Base-by-base conservation (phyloP, 2,113 vertebrate genomes). In the Myrmecophaga tridactyla region DNA sequence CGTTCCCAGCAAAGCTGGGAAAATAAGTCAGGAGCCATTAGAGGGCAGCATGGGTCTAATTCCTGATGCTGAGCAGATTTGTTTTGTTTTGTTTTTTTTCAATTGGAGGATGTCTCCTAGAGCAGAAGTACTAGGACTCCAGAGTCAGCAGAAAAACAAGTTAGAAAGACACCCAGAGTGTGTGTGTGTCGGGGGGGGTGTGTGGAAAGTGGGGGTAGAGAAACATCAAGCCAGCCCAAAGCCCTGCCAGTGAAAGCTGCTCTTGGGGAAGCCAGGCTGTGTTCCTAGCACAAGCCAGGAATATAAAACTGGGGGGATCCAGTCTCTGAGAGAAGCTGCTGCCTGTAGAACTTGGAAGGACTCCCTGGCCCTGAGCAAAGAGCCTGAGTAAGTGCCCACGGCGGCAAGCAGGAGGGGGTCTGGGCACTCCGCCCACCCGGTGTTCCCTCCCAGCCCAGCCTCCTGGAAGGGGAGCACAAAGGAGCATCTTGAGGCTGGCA, bases 11-110 rank as follows among this genome's bases (percentile, higher is more conserved):
- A 2, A 34, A 41, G 25, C 63, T 31, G 29, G 39, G 75, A 29
- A 46, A 46, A 43, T 4, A 10, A 27, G 51, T 36, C 65, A 5
- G 83, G 53, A 3, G 58, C 98, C 98, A 1, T 96, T 97, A 98
- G 98, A 97, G 98, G 98, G 98, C 98, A 97, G 98, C 97, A 97
- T 90, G 96, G 29, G 94, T 97, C 97, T 77, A 87, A 63, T 36
- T 34, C 89, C 87, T 8, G 7, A 25, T 15, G 46, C 15, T 12
- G 23, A 60, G 12, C 4, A 46, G 48, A 34, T 34, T 94, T n/a
- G 13, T n/a, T n/a, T n/a, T n/a, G n/a, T n/a, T n/a, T n/a, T n/a
- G n/a, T n/a, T 53, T 48, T 23, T 4, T 10, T 43, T 29, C 58
- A 60, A 14, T 78, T 76, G 25, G 81, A 82, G 77, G 72, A 41